Evolutionary conservation across 2,113 vertebrate genomes (phyloP).

Genomic region (Canis aureus): DNA sequence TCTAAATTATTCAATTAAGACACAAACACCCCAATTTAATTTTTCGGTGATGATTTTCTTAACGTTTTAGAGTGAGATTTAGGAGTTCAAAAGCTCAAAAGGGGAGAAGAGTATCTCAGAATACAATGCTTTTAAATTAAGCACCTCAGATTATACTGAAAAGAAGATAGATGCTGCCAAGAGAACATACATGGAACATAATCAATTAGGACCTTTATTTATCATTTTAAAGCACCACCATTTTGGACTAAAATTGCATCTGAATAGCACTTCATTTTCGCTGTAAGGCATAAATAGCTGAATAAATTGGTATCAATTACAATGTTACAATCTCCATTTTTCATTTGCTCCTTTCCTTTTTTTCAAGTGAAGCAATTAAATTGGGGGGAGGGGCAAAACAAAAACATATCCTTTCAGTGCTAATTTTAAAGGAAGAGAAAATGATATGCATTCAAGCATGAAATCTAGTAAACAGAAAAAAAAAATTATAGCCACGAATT

Average conservation of each 20-base stretch:
- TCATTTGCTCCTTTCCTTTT: conserved; percentile 43
- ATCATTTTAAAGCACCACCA: conserved; percentile 47
- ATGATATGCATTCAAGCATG: conserved; percentile 8
- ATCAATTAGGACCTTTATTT: conserved; percentile 34
- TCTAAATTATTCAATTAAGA: conserved; percentile 19
- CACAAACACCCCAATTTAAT: not conserved
- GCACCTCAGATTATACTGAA: not conserved
- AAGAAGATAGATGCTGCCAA: not conserved
- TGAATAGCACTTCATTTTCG: conserved; percentile 35
- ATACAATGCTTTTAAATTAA: conserved; percentile 34
- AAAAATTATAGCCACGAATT: not conserved
- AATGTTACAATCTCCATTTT: conserved; percentile 37
- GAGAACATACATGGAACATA: not conserved
- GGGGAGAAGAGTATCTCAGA: not conserved
- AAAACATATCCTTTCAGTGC: conserved; percentile 45
- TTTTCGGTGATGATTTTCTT: not conserved
- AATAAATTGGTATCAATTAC: conserved; percentile 60
- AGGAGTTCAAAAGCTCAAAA: not conserved
- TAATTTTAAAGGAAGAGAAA: conserved; percentile 61
- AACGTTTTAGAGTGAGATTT: not conserved
- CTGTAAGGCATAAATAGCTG: not conserved
- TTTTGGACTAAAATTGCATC: conserved; percentile 53
- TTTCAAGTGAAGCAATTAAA: conserved; percentile 55
- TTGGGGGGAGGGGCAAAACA: not conserved
- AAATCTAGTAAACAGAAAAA: conserved; percentile 48